Percentiles rank a stretch among this genome's conserved stretches.
Conservation (phyloP, 2,113 vertebrate genomes). For the Heterotilapia buettikoferi region DNA sequence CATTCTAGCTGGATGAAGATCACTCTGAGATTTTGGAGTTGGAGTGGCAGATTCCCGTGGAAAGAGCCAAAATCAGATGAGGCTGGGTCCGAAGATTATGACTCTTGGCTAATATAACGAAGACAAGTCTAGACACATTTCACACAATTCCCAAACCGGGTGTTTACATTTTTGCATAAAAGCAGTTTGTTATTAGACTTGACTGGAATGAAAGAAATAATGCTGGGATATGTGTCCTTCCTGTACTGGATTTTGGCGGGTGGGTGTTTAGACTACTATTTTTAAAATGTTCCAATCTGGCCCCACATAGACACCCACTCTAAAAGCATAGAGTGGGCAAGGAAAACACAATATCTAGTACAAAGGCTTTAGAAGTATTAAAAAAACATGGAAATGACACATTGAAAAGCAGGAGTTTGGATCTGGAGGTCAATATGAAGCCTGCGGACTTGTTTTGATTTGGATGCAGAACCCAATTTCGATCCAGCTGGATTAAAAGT, state of each 20-base stretch:
- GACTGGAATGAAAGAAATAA: constrained; percentile 31
- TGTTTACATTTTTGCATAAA: neutral
- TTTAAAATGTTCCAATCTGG: constrained; percentile 23
- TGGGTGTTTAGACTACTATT: constrained; percentile 39
- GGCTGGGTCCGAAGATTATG: neutral
- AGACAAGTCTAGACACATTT: neutral
- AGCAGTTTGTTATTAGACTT: neutral
- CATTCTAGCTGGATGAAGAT: constrained; percentile 8
- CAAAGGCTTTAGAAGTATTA: constrained; percentile 60
- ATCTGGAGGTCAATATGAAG: constrained; percentile 5
- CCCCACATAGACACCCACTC: constrained; percentile 39
- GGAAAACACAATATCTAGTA: constrained; percentile 54
- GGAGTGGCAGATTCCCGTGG: neutral
- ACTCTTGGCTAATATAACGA: neutral
- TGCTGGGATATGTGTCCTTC: constrained; percentile 7
- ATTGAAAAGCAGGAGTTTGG: constrained; percentile 49
- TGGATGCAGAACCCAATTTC: constrained; percentile 15
- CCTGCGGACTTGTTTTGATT: constrained; percentile 28
- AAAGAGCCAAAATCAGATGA: neutral
- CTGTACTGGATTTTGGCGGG: neutral
- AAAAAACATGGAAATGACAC: constrained; percentile 55
- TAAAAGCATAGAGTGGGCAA: constrained; percentile 45
- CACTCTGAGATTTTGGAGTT: neutral
- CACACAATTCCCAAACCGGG: neutral
- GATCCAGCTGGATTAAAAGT: constrained; percentile 36